Evolutionary conservation across 2,888 invertebrate genomes (phyloP).

Genomic region (Synergus laeviventris): DNA sequence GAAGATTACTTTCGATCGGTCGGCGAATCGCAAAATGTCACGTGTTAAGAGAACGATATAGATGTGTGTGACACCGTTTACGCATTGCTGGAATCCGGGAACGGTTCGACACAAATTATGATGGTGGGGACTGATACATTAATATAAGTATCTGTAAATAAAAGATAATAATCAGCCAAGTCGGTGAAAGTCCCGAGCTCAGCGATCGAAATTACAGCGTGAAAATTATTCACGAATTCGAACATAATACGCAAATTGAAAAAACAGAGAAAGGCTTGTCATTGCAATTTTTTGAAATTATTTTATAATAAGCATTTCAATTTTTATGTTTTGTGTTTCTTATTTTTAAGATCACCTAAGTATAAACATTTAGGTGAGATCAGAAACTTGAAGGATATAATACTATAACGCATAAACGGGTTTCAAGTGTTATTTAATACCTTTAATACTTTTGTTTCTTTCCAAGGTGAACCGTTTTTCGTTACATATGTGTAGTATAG

Average conservation of each 20-base stretch:
- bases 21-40: background rate
- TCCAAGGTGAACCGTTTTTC: background rate
- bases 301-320: background rate
- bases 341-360: background rate
- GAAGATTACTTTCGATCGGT: background rate
- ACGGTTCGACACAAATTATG: background rate
- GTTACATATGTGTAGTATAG: slow-evolving; percentile 1
- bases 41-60: background rate
- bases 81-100: background rate
- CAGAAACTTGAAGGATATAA: background rate
- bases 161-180: background rate
- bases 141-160: background rate
- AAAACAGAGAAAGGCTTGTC: no score
- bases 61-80: background rate
- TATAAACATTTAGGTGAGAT: background rate
- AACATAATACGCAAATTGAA: background rate
- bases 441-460: slow-evolving; percentile 5
- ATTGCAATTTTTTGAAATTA: no score
- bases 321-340: background rate
- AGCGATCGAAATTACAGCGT: background rate
- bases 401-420: background rate
- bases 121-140: background rate
- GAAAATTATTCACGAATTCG: background rate
- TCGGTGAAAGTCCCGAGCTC: background rate
- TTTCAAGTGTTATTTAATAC: background rate